Conservation (phyloP, 2,888 invertebrate genomes). For the Pogonocherus hispidulus region DNA sequence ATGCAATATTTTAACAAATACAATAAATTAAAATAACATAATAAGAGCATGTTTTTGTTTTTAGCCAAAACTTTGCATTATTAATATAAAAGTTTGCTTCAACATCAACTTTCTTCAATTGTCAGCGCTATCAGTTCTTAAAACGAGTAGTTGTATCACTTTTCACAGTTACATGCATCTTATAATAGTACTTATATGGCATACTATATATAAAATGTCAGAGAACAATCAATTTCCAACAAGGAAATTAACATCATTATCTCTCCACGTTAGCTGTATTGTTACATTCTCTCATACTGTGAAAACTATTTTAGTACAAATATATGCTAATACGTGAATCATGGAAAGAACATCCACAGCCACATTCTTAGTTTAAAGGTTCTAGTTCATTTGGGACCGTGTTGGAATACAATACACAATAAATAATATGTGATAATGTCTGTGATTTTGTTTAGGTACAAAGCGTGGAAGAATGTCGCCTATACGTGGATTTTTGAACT, state of each 20-base stretch:
- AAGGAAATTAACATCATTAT: background rate
- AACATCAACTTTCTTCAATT: background rate
- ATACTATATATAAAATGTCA: background rate
- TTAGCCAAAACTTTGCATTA: too few species aligned
- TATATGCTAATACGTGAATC: slow-evolving; percentile 20
- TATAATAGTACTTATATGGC: slow-evolving; percentile 1
- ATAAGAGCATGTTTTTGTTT: too few species aligned
- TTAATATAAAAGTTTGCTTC: background rate
- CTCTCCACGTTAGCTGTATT: slow-evolving; percentile 3
- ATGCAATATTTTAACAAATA: too few species aligned
- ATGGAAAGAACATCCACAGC: slow-evolving; percentile 10
- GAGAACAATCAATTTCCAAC: slow-evolving; percentile 7
- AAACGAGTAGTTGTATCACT: background rate
- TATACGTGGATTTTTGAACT: background rate
- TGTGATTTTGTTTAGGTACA: background rate
- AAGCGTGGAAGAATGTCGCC: background rate
- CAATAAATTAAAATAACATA: too few species aligned
- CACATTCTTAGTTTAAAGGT: background rate
- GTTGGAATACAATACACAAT: background rate
- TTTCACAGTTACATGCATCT: slow-evolving; percentile 13
- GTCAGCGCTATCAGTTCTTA: background rate
- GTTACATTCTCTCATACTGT: slow-evolving; percentile 1
- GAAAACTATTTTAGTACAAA: slow-evolving; percentile 16
- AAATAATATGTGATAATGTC: background rate
- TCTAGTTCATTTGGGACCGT: background rate